Evolutionary conservation across 2,797 vertebrate species (phyloP), one percentile per base, ranked within the genome.

Genomic region (Amniataba percoides): DNA sequence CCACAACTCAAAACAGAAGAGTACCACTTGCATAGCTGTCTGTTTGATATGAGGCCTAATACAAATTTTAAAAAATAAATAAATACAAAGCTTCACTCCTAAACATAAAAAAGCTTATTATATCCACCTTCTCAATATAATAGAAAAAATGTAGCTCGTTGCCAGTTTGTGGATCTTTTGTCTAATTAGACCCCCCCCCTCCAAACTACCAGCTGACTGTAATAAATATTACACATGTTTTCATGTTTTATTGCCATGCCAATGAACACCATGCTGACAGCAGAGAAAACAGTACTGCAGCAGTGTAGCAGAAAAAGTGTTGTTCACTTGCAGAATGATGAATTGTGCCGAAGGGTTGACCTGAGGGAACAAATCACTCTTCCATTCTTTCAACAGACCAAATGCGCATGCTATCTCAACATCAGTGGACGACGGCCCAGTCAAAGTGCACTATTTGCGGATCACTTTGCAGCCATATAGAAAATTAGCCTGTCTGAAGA

Each of bases 331-430:
- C 64, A 36, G 61, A 18, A 16, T 77, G 71, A 88, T 64, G 67
- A 77, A 86, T 80, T 48, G 1, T 0, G 27, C 70, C 55, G 56
- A 8, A 31, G 51, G 73, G 27, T 71, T 60, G 71, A 86, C 82
- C 61, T 51, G 77, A 67, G 66, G 68, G 69, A 71, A 77, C 60
- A 77, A 81, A 88, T 87, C 74, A 72, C 74, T 81, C 71, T 34
- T 79, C 49, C 56, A 18, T 58, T 67, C 71, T 36, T 72, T 75
- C 31, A 67, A 57, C 74, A 72, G 43, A 75, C 42, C 57, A 51
- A 52, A 86, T 45, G 62, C 66, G 51, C 70, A 51, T 2, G 36
- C 71, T 84, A 89, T 84, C 84, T 83, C 74, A 45, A 27, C 80
- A 87, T 83, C 86, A 85, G 67, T 55, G 78, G 69, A 81, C 27